Evolutionary conservation across 2,888 invertebrate genomes (phyloP).

Genomic region (Brachyptera risi): DNA sequence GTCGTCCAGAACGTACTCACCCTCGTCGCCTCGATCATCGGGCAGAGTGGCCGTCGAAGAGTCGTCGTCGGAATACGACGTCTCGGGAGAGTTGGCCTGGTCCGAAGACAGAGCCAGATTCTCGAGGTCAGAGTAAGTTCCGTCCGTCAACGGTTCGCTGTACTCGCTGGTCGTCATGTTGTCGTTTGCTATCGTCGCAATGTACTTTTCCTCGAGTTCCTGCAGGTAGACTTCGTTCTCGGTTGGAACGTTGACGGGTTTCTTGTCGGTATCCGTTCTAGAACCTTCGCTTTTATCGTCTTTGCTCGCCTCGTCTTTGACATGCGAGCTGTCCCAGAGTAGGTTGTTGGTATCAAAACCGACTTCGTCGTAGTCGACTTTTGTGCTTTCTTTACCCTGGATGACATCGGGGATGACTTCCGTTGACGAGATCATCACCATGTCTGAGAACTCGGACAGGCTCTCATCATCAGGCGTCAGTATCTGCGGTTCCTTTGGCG

Average conservation of each 20-base stretch:
- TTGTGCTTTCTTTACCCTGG: background rate
- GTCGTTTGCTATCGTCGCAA: background rate
- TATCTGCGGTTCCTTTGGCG: background rate
- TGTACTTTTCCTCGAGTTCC: background rate
- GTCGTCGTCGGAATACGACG: background rate
- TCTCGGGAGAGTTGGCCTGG: background rate
- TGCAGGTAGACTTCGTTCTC: conserved; percentile 6
- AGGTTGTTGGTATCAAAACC: conserved; percentile 4
- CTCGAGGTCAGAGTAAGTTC: background rate
- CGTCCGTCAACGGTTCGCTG: background rate
- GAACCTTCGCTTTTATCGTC: too few species aligned
- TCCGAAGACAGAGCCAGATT: background rate
- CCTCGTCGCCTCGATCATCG: background rate
- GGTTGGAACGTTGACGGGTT: background rate
- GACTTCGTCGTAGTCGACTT: conserved; percentile 2
- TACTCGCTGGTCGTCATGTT: background rate
- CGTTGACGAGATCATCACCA: conserved; percentile 3
- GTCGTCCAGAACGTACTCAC: background rate
- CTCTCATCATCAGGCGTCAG: background rate
- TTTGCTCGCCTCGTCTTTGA: background rate
- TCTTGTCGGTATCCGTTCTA: too few species aligned
- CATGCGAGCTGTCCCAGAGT: background rate
- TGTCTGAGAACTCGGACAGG: background rate
- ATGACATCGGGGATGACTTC: background rate
- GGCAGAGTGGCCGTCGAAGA: too few species aligned